A percentile compares a stretch with the other conserved stretches of the same genome.
Conservation (phyloP, 1,140 invertebrate species). For the Parasteatoda tepidariorum region DNA sequence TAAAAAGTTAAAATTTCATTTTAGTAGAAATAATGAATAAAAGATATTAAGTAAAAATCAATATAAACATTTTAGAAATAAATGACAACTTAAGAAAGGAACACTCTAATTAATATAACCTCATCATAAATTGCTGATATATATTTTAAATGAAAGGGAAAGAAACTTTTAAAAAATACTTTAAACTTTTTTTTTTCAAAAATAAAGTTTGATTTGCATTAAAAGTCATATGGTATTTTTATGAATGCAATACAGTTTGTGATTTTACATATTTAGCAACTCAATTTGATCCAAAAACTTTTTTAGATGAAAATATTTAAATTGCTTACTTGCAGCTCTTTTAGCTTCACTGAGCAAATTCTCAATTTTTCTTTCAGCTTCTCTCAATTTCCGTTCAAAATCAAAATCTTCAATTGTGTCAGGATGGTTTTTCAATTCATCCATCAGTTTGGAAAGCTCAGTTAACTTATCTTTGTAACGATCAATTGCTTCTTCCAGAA, state of each 20-base stretch:
- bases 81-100: too few relatives aligned
- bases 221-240: background rate
- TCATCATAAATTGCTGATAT: too few relatives aligned
- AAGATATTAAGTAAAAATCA: too few relatives aligned
- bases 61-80: too few relatives aligned
- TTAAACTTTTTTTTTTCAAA: background rate
- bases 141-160: too few relatives aligned
- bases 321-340: constrained; percentile 64
- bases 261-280: background rate
- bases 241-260: background rate
- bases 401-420: constrained; percentile 85
- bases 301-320: background rate
- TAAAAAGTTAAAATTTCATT: background rate
- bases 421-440: constrained; percentile 74
- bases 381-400: constrained; percentile 80
- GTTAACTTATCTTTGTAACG: constrained; percentile 79
- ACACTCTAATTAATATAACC: too few relatives aligned
- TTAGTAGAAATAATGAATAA: too few relatives aligned
- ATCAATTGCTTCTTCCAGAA: constrained; percentile 88
- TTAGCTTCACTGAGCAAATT: constrained; percentile 39
- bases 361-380: constrained; percentile 75
- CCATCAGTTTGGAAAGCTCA: constrained; percentile 78
- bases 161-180: too few relatives aligned
- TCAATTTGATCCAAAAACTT: background rate
- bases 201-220: background rate